Base-by-base conservation (phyloP, 2,888 invertebrate species). In the Chydorus sphaericus region DNA sequence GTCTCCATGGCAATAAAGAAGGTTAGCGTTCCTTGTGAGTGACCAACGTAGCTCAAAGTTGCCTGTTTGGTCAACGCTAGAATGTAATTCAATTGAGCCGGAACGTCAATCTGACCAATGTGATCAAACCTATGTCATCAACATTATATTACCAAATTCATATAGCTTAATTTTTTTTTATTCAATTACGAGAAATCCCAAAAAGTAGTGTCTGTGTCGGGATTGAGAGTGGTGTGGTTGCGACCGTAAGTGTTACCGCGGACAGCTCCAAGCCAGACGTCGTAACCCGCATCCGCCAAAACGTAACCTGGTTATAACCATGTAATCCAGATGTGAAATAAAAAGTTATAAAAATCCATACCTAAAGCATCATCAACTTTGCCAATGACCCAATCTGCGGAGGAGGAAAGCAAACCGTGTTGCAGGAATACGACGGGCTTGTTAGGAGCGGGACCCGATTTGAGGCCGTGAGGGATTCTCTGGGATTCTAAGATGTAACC, bases 211-310 rank as follows among this genome's bases (percentile, higher is more conserved):
- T 73, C 73, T 10, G 59, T 60, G 68, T 58, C 66, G 71, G 57
- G 39, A n/a, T 33, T 36, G 7, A 73, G 62, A 0, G 67, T 66
- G 1, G 66, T 61, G 63, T 85, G 85, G 4, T 66, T 70, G 14
- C 75, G 73, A 1, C 79, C 77, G 65, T 81, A 83, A 29, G 71
- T 73, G 64, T 81, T 86, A 8, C 89, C 90, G 4, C 90, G 77
- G 14, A 77, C 77, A 66, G 89, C 90, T 0, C 84, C 82, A 71
- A 90, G 70, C 89, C 89, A 91, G 0, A 84, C 82, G 60, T 84
- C 84, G 62, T 77, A 84, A n/a, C 82, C 82, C 62, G 73, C 71
- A 62, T 84, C 81, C 3, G 80, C 78, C 4, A 84, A 68, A n/a
- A 76, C 65, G 62, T 67, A 73, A 1, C 65, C 72, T 69, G 54